Evolutionary conservation across 35 echinoderm and acorn worm genomes (phyloP).

Genomic region (Apostichopus parvimensis): DNA sequence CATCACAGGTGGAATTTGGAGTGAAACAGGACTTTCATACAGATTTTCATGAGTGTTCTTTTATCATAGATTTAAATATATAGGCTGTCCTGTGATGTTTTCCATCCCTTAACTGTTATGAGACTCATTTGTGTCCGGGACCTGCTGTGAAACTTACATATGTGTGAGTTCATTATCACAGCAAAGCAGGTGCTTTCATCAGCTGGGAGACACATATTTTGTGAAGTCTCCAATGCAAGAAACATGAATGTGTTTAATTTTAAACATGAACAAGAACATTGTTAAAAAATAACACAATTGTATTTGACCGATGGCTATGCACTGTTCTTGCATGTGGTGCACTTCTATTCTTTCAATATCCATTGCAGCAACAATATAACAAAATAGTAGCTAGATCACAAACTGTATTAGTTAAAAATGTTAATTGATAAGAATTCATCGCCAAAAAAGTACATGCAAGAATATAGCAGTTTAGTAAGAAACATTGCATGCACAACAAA

Average conservation of each 20-base stretch:
- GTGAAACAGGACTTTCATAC: too few species aligned
- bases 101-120: not conserved
- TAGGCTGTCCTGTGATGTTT: not conserved
- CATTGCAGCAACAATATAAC: not conserved
- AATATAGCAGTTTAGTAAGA: too few species aligned
- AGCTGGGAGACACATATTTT: not conserved
- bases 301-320: not conserved
- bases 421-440: too few species aligned
- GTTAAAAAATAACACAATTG: too few species aligned
- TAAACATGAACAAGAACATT: not conserved
- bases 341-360: not conserved
- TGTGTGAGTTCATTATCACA: not conserved
- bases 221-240: not conserved
- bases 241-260: slow-evolving; percentile 7
- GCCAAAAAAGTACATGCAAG: too few species aligned
- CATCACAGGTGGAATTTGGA: slow-evolving; percentile 7
- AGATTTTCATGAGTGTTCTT: not conserved
- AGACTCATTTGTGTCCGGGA: slow-evolving; percentile 10
- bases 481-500: too few species aligned
- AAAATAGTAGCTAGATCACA: too few species aligned
- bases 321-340: not conserved
- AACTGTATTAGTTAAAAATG: too few species aligned
- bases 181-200: not conserved
- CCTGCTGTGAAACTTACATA: not conserved
- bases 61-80: not conserved